Percentiles rank a stretch among this genome's conserved stretches.
Conservation (phyloP, 1,140 invertebrate species). For the Cydia pomonella region DNA sequence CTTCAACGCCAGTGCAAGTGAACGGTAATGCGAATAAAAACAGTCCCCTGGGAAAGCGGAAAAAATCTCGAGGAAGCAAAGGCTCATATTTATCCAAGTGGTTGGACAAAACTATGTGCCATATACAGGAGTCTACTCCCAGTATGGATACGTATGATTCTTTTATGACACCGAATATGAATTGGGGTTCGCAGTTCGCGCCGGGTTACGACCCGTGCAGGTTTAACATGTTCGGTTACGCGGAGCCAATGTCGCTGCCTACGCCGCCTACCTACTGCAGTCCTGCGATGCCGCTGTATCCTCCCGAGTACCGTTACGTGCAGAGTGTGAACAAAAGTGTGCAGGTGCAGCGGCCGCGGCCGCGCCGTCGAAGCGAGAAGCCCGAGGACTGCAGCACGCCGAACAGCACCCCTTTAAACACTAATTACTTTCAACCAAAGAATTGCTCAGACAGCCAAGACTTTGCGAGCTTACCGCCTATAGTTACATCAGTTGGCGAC, state of each 20-base stretch:
- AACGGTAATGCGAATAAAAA: conserved; percentile 65
- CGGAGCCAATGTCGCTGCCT: conserved; percentile 66
- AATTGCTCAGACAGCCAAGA: conserved; percentile 71
- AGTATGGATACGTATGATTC: conserved; percentile 65
- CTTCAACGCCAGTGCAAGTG: conserved; percentile 69
- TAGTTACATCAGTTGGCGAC: conserved; percentile 69
- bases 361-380: conserved; percentile 55
- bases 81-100: conserved; percentile 71
- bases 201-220: conserved; percentile 66
- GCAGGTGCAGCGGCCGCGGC: conserved; percentile 61
- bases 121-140: conserved; percentile 61
- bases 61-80: conserved; percentile 67
- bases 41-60: conserved; percentile 70
- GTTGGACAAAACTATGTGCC: conserved; percentile 70
- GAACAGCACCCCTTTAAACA: conserved; percentile 44
- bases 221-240: conserved; percentile 58
- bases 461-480: conserved; percentile 69
- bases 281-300: conserved; percentile 50
- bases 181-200: conserved; percentile 66
- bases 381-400: conserved; percentile 62
- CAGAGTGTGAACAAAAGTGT: conserved; percentile 61
- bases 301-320: conserved; percentile 59
- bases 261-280: conserved; percentile 64
- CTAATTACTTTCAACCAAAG: conserved; percentile 69
- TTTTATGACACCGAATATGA: conserved; percentile 55